These are phyloP conservation scores for Cromileptes altivelis DNA, from an alignment of 2,113 vertebrate species.

Conservation along the genomic window DNA sequence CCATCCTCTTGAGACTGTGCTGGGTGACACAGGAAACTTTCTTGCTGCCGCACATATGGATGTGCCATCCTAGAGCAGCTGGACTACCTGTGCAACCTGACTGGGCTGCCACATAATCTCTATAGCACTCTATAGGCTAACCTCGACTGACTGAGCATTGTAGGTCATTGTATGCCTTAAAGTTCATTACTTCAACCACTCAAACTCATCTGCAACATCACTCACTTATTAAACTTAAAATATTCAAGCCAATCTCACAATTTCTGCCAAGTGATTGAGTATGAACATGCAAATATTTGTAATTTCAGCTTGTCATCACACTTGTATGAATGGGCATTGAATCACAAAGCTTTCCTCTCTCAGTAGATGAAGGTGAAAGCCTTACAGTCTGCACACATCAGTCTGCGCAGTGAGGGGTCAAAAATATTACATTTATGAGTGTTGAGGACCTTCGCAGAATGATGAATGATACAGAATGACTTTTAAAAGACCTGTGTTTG, in stretches of 20 bases:
- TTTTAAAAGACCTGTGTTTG: neutral
- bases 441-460: neutral
- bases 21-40: no score
- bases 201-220: neutral
- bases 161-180: neutral
- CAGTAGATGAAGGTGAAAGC: neutral
- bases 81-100: no score
- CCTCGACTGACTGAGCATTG: no score
- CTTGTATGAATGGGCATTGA: neutral
- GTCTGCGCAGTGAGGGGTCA: neutral
- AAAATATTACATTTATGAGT: neutral
- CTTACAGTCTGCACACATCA: neutral
- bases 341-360: neutral
- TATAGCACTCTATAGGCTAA: no score
- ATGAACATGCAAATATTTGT: neutral
- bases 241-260: neutral
- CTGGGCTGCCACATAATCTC: no score
- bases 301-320: neutral
- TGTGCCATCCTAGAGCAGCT: no score
- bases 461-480: neutral
- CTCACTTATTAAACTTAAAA: neutral
- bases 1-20: no score
- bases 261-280: neutral
- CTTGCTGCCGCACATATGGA: no score
- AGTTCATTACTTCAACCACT: neutral